Percentiles rank a stretch among this genome's conserved stretches.
phyloP scores from a whole-genome alignment of 2,113 vertebrate genomes.

The Cheirogaleus medius region DNA sequence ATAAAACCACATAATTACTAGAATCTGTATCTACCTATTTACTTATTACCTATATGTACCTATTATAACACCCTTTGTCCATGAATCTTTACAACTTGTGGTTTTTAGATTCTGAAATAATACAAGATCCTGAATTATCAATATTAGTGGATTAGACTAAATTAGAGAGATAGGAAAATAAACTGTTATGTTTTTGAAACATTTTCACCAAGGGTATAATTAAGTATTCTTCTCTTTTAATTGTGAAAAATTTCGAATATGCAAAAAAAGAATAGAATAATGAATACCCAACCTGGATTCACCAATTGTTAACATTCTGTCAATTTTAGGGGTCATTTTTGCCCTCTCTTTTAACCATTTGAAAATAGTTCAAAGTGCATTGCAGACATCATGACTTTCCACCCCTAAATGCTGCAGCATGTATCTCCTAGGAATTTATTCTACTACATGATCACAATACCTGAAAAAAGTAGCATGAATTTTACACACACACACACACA shows the following conservation, averaged over 20 bases:
- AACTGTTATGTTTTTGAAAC: not conserved
- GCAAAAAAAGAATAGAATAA: not conserved
- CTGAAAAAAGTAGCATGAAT: not conserved
- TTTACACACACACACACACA: not conserved
- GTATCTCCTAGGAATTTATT: not conserved
- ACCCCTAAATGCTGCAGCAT: not conserved
- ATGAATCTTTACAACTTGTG: constrained; percentile 11
- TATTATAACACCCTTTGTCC: not conserved
- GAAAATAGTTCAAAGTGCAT: not conserved
- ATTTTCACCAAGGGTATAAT: constrained; percentile 20
- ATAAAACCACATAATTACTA: not conserved
- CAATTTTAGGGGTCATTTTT: not conserved
- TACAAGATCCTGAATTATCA: not conserved
- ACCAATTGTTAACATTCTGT: not conserved
- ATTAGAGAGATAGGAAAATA: constrained; percentile 19
- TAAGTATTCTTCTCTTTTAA: not conserved
- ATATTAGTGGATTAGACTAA: constrained; percentile 24
- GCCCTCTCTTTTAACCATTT: not conserved
- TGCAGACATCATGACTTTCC: not conserved
- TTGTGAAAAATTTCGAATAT: not conserved
- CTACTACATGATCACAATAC: not conserved
- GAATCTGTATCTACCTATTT: not conserved
- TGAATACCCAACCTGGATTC: not conserved
- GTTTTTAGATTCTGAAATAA: constrained; percentile 9
- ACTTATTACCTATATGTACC: not conserved